A percentile compares a stretch with the other conserved stretches of the same genome.
Evolutionary conservation across 2,113 vertebrate genomes (phyloP).

Genomic region (Orthonyx spaldingii): DNA sequence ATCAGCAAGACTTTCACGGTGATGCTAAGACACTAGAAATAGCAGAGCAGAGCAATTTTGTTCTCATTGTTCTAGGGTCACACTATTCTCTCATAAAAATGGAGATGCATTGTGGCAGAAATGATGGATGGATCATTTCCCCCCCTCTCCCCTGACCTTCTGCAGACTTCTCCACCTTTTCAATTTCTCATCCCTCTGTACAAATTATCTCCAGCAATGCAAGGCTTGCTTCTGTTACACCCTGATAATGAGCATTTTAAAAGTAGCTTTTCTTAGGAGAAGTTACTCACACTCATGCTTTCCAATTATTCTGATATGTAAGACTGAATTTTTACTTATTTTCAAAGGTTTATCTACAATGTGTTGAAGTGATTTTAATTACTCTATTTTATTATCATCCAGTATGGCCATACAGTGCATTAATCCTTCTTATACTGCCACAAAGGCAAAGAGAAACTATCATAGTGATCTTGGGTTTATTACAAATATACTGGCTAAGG

Average conservation of each 20-base stretch:
- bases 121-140: slow-evolving; percentile 11
- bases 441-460: slow-evolving; percentile 63
- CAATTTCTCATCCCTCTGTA: slow-evolving; percentile 13
- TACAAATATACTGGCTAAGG: slow-evolving; percentile 50
- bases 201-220: slow-evolving; percentile 32
- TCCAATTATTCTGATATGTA: slow-evolving; percentile 59
- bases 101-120: neutral
- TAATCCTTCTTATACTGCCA: slow-evolving; percentile 69
- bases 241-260: slow-evolving; percentile 38
- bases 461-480: slow-evolving; percentile 56
- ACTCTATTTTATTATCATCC: slow-evolving; percentile 58
- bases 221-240: slow-evolving; percentile 34
- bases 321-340: slow-evolving; percentile 56
- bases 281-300: slow-evolving; percentile 16
- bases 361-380: slow-evolving; percentile 68
- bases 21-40: neutral
- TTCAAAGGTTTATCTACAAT: slow-evolving; percentile 65
- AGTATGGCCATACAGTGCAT: slow-evolving; percentile 20
- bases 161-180: neutral
- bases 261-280: slow-evolving; percentile 13
- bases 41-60: neutral
- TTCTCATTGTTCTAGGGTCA: neutral
- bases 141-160: neutral
- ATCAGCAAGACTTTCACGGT: neutral
- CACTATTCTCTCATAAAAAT: neutral